Base-by-base conservation (phyloP, 1,140 invertebrate species). In the Tetragnatha versicolor region DNA sequence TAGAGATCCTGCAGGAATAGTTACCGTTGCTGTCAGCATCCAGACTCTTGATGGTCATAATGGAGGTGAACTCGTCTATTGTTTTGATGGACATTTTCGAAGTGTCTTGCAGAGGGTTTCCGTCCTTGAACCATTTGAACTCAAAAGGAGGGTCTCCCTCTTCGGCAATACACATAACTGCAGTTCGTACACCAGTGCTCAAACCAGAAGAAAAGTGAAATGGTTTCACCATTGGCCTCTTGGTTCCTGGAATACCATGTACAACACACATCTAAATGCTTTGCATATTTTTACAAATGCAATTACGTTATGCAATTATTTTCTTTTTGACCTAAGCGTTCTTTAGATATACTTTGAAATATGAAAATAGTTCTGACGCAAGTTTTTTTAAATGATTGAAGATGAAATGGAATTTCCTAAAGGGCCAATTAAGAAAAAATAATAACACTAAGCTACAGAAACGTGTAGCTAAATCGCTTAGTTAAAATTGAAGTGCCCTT, bases 101-200 rank as follows among this genome's bases (percentile, higher is more conserved):
- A 14, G 27, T 29, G 14, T 58, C 53, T 3, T 25, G 7, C 22
- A 39, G 27, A 37, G 14, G 14, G 3, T 33, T 33, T 5, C 73
- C 58, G 27, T 80, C 76, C 37, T 79, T 77, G n/a, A 70, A 70
- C 61, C 80, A 80, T 2, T 29, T 22, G 35, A 61, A 73, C 47
- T 45, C 33, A 12, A 83, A 81, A 10, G 82, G 82, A 29, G 79
- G 75, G 60, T 82, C 72, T 6, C 82, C 82, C 12, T 37, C 53
- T 17, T 70, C 51, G 0, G 83, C 76, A 9, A 77, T 37, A 37
- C 82, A 83, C 27, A 90, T 89, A 35, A 92, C 85, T 82, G 88
- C 87, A 37, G 87, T 87, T 77, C 88, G 86, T 75, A 88, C 92
- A 37, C 92, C 92, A 82, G 90, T 89, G 53, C 90, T 88, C 65